Conservation (phyloP, 2,888 invertebrate species). For the Fabriciana adippe region DNA sequence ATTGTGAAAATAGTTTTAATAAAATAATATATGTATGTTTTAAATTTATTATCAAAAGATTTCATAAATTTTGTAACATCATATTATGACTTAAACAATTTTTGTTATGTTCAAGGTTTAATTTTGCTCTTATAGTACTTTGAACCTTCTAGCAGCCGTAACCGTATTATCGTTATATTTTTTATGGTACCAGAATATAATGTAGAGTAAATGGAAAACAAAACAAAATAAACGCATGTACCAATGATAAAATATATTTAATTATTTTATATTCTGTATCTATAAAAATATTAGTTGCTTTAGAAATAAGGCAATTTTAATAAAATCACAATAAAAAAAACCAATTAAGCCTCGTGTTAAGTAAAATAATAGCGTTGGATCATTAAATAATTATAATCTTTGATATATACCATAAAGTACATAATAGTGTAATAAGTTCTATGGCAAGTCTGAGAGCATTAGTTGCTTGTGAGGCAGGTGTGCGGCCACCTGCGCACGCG, state of each 20-base stretch:
- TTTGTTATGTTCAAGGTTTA: too few relatives aligned
- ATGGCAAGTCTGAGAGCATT: conserved; percentile 34
- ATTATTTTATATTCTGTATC: neutral
- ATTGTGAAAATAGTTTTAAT: too few relatives aligned
- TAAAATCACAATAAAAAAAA: conserved; percentile 7
- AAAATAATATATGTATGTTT: too few relatives aligned
- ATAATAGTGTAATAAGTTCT: conserved; percentile 52
- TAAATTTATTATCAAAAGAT: too few relatives aligned
- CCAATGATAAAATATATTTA: neutral
- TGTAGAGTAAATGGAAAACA: too few relatives aligned
- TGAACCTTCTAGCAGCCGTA: too few relatives aligned
- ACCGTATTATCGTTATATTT: too few relatives aligned
- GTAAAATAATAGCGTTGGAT: neutral
- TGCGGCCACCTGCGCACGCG: conserved; percentile 78
- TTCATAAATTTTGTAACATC: too few relatives aligned
- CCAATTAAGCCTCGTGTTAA: neutral
- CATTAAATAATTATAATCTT: neutral
- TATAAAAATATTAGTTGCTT: neutral
- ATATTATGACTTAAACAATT: too few relatives aligned
- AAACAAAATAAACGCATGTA: neutral
- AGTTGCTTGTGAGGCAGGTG: conserved; percentile 72
- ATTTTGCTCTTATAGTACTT: too few relatives aligned
- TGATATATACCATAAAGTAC: conserved; percentile 34
- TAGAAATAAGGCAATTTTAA: too few relatives aligned
- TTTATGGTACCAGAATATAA: too few relatives aligned